Evolutionary conservation across 1,140 invertebrate species (phyloP).

Genomic region (Maconellicoccus hirsutus): DNA sequence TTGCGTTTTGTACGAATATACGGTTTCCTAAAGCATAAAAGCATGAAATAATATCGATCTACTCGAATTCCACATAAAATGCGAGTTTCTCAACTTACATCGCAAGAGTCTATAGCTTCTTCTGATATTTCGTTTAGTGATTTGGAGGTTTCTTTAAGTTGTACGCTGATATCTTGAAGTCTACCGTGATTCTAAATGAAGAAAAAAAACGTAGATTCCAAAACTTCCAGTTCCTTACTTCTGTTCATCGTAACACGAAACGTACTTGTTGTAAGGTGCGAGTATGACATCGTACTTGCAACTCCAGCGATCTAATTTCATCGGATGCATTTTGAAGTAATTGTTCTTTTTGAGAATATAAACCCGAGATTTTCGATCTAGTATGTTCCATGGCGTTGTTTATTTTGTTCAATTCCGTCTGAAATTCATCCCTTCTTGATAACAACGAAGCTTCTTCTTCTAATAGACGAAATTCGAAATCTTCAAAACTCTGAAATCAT

Average conservation of each 20-base stretch:
- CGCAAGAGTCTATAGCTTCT: not conserved
- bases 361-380: slow-evolving; percentile 47
- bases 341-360: slow-evolving; percentile 34
- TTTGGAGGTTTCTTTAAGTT: not conserved
- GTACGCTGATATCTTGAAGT: slow-evolving; percentile 1
- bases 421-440: slow-evolving; percentile 64
- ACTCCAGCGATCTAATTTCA: not conserved
- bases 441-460: slow-evolving; percentile 77
- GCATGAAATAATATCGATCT: not conserved
- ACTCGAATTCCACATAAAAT: not conserved
- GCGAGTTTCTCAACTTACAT: not conserved
- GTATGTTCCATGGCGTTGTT: slow-evolving; percentile 50
- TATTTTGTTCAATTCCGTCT: slow-evolving; percentile 58
- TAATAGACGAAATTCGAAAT: slow-evolving; percentile 84
- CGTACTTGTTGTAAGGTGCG: slow-evolving; percentile 5
- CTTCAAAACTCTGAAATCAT: slow-evolving; percentile 67
- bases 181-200: not conserved
- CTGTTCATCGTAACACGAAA: too few relatives aligned
- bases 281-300: slow-evolving; percentile 11
- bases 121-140: slow-evolving; percentile 13
- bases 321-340: slow-evolving; percentile 13
- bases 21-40: slow-evolving; percentile 17
- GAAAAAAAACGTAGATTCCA: too few relatives aligned
- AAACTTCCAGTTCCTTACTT: too few relatives aligned
- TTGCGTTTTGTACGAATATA: slow-evolving; percentile 27